Evolutionary conservation across 2,113 vertebrate species (phyloP), one percentile per base, ranked within the genome.

Genomic region (Austrofundulus limnaeus): DNA sequence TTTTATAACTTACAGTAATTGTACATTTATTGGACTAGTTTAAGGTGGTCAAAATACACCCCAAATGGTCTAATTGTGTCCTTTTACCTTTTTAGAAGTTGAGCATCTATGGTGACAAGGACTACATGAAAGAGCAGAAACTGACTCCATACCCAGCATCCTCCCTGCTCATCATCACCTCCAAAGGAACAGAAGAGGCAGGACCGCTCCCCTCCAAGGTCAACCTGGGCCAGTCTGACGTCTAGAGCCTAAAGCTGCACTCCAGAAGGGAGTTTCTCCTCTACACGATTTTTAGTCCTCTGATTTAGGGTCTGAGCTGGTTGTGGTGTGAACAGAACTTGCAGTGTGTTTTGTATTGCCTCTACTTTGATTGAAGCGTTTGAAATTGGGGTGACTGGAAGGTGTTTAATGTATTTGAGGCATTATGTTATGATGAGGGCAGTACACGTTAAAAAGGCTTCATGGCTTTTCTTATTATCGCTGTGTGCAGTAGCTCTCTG

Each of bases 31-130:
- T n/a, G n/a, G n/a, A n/a, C n/a, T n/a, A n/a, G n/a, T n/a, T n/a
- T n/a, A n/a, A n/a, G n/a, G n/a, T n/a, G n/a, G n/a, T n/a, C n/a
- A n/a, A n/a, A n/a, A n/a, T n/a, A n/a, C n/a, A n/a, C n/a, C n/a
- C n/a, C n/a, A n/a, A n/a, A n/a, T n/a, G n/a, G n/a, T n/a, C n/a
- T n/a, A n/a, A n/a, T n/a, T n/a, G n/a, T n/a, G n/a, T n/a, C n/a
- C 16, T 51, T 42, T 57, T 48, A 24, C 6, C 6, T 72, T 75
- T n/a, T 46, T 90, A 99, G 96, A 99, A 98, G 82, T 85, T 99
- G 86, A 99, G 96, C 89, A 98, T 99, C 81, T 95, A 96, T 67
- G 96, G 96, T 61, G 97, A 99, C 83, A 70, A 92, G 85, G 95
- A 99, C 52, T 94, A 92, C 69, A 70, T 94, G 53, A 94, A 93